Evolutionary conservation across 1,140 invertebrate genomes (phyloP).

Genomic region (Pentalonia nigronervosa): DNA sequence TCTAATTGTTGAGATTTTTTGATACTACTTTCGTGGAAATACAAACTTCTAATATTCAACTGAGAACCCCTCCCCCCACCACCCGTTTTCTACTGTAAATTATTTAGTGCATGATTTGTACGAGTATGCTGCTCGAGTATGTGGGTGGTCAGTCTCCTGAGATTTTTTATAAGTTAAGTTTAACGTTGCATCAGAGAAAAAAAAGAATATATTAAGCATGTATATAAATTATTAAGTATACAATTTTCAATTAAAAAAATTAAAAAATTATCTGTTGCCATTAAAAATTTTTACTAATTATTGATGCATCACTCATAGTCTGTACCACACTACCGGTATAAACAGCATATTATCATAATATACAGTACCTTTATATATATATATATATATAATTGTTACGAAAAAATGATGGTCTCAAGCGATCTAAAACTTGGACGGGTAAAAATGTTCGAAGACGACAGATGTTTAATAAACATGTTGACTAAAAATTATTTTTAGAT

Average conservation of each 20-base stretch:
- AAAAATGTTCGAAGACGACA: conserved; percentile 20
- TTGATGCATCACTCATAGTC: too few relatives aligned
- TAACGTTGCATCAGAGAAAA: too few relatives aligned
- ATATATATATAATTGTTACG: background rate
- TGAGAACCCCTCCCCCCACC: too few relatives aligned
- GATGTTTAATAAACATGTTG: conserved; percentile 33
- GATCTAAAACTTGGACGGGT: background rate
- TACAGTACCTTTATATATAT: background rate
- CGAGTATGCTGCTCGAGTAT: too few relatives aligned
- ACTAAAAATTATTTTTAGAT: conserved; percentile 39
- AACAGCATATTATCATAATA: background rate
- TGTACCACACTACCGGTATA: background rate
- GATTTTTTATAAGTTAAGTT: too few relatives aligned
- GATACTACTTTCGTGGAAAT: too few relatives aligned
- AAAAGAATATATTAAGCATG: background rate
- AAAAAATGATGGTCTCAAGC: background rate
- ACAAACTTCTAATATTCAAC: too few relatives aligned
- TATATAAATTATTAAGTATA: background rate
- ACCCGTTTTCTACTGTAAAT: too few relatives aligned
- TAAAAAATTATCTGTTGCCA: background rate
- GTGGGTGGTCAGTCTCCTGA: too few relatives aligned
- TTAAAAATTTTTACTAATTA: background rate
- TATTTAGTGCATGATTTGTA: too few relatives aligned
- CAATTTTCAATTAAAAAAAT: background rate
- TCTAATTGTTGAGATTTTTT: too few relatives aligned